Percentiles rank a stretch among this genome's conserved stretches.
Evolutionary conservation across 2,888 invertebrate genomes (phyloP).

Genomic region (Lumbricus terrestris): DNA sequence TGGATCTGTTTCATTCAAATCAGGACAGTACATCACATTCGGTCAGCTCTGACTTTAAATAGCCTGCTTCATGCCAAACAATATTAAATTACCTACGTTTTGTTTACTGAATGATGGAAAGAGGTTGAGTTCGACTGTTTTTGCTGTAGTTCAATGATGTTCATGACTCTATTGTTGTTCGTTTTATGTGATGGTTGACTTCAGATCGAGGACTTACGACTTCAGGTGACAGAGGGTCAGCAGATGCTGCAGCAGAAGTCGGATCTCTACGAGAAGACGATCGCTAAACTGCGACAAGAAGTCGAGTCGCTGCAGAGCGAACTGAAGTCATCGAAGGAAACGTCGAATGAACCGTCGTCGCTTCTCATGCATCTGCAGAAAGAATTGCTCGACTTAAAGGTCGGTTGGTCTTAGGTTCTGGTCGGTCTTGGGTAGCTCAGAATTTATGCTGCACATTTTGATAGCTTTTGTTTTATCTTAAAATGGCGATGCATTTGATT

Average conservation of each 20-base stretch:
- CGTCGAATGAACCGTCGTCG: conserved; percentile 67
- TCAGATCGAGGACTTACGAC: conserved; percentile 24
- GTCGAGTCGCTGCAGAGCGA: conserved; percentile 67
- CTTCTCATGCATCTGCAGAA: conserved; percentile 70
- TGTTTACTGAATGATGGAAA: too few relatives aligned
- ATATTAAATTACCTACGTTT: too few relatives aligned
- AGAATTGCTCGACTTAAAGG: conserved; percentile 73
- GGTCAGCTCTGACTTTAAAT: too few relatives aligned
- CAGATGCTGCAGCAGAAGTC: conserved; percentile 14
- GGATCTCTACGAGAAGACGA: background rate
- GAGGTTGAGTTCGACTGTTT: too few relatives aligned
- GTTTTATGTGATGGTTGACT: background rate
- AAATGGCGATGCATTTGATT: too few relatives aligned
- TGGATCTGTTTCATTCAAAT: too few relatives aligned
- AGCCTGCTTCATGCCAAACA: too few relatives aligned
- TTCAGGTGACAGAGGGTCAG: background rate
- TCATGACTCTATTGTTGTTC: background rate
- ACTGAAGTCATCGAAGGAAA: conserved; percentile 69
- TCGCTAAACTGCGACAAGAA: conserved; percentile 56
- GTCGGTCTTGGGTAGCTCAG: too few relatives aligned
- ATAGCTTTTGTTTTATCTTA: too few relatives aligned
- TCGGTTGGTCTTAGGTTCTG: conserved; percentile 43
- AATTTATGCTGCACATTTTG: too few relatives aligned
- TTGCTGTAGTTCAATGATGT: too few relatives aligned
- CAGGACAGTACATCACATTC: too few relatives aligned